Conservation (phyloP, 2,797 vertebrate genomes). For the Chloroceryle inda region DNA sequence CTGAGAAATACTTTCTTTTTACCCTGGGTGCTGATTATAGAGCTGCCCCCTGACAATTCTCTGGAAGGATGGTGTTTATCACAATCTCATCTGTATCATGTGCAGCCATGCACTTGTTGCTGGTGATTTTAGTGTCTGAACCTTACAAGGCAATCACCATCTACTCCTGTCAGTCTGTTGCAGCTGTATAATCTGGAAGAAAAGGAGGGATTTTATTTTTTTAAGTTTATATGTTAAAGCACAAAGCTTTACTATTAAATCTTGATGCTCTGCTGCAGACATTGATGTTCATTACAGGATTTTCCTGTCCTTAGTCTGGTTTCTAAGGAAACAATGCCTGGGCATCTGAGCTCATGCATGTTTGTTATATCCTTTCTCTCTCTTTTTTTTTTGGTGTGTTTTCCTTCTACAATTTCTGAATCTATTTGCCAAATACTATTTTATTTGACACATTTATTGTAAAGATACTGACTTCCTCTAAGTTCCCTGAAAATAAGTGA, state of each 20-base stretch:
- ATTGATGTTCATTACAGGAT: not conserved
- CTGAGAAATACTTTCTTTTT: not conserved
- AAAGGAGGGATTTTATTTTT: not conserved
- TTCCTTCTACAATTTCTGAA: not conserved
- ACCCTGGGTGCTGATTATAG: not conserved
- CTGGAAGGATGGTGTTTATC: not conserved
- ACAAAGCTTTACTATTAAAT: not conserved
- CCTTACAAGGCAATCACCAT: not conserved
- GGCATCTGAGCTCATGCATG: not conserved
- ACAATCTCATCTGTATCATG: not conserved
- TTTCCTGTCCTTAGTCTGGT: constrained; percentile 25
- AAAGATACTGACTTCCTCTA: not conserved
- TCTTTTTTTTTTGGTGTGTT: not conserved
- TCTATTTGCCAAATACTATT: not conserved
- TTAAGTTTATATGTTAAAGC: not conserved
- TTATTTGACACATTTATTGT: not conserved
- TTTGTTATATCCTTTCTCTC: not conserved
- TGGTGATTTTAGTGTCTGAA: not conserved
- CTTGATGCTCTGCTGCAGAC: not conserved
- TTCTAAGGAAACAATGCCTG: constrained; percentile 30
- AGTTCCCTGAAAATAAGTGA: not conserved
- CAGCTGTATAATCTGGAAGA: not conserved
- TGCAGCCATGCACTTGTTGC: not conserved
- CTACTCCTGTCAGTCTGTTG: not conserved
- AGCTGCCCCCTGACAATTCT: not conserved